Evolutionary conservation across 2,797 vertebrate species (phyloP), one percentile per base, ranked within the genome.

Genomic region (Rhyacichthys aspro): DNA sequence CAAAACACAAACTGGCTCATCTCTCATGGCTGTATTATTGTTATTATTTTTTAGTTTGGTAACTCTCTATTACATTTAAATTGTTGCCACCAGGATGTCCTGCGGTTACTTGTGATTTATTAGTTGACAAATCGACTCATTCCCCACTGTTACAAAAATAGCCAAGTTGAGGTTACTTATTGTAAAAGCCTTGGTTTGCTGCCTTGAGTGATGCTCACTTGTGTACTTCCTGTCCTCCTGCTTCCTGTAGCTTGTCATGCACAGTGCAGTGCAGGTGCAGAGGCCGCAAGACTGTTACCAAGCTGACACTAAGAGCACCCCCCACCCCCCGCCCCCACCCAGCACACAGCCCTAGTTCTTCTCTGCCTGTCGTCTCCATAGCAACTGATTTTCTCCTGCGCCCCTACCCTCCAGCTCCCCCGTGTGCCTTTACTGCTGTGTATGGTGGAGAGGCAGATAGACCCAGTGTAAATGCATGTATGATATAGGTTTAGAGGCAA

Each of bases 231-330:
- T 91, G 85, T 85, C 77, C 80, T 82, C 79, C 80, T 74, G 79
- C 79, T 90, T 91, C 88, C 89, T 90, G 88, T 86, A 85, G 85
- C 81, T 75, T 88, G 85, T 83, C 79, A 72, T 83, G 78, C 78
- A 77, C 67, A 81, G 73, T 84, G 77, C 43, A 48, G 55, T 89
- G 90, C 91, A 91, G 91, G 90, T 93, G 91, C 91, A 89, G 82
- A 72, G 79, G 86, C 89, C 64, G 63, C 79, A 81, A 85, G 81
- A 74, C 78, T 68, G 84, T 89, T 88, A 84, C 88, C 81, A 87
- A 78, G 84, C 82, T 85, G 89, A 88, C 85, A 83, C 83, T 74
- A 66, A 81, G 79, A 74, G 74, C 76, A 78, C 82, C 84, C 63
- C 85, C 67, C 15, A 74, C 79, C 81, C 83, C 63, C 85, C 66